These are phyloP conservation scores for Vanessa atalanta DNA, from an alignment of 1,140 invertebrate species.

Conservation along the genomic window DNA sequence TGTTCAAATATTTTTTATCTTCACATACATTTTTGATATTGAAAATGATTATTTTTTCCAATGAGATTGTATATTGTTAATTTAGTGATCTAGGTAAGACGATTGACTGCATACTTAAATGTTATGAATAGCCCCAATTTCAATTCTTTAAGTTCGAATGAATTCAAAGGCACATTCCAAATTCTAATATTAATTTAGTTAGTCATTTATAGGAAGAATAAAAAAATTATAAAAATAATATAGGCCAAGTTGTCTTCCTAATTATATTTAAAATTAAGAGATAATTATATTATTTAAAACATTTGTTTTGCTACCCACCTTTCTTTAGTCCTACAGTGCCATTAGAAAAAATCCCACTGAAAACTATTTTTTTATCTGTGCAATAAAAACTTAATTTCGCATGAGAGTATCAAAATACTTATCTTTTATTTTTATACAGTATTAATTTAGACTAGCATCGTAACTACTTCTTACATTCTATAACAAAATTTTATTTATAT, in stretches of 20 bases:
- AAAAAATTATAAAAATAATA: conserved; percentile 21
- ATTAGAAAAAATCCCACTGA: conserved; percentile 32
- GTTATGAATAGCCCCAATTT: conserved; percentile 9
- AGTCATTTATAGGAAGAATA: not conserved
- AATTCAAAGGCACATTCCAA: not conserved
- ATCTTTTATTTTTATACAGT: conserved; percentile 35
- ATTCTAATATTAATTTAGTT: not conserved
- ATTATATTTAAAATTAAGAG: conserved; percentile 48
- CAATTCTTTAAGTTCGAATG: not conserved
- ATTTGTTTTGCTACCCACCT: conserved; percentile 58
- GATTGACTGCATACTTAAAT: not conserved
- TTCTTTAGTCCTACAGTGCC: conserved; percentile 38
- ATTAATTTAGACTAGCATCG: conserved; percentile 31
- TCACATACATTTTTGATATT: not conserved
- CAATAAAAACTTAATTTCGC: conserved; percentile 32
- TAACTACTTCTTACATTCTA: conserved; percentile 23
- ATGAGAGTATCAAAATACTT: conserved; percentile 26
- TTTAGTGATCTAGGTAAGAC: not conserved
- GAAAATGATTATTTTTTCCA: not conserved
- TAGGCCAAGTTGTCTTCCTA: conserved; percentile 57
- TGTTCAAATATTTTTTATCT: not conserved
- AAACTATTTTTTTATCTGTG: conserved; percentile 33
- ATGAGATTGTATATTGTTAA: not conserved
- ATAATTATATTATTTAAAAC: conserved; percentile 46
- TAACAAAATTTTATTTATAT: conserved; percentile 34